Base-by-base conservation (phyloP, 2,113 vertebrate genomes). In the Albula goreensis region DNA sequence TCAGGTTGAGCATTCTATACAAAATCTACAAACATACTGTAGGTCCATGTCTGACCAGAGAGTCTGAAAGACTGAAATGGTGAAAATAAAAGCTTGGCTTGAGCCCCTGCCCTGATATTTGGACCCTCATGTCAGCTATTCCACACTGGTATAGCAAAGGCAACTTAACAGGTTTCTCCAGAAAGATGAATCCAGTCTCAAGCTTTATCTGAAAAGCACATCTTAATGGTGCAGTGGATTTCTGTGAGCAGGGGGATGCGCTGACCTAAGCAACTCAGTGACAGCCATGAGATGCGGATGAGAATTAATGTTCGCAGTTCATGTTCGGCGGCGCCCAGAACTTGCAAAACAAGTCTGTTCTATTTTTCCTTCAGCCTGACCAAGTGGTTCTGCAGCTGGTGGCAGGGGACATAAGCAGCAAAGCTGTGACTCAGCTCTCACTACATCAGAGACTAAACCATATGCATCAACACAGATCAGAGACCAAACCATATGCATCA, bases 241-340 rank as follows among this genome's bases (percentile, higher is more conserved):
- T 85, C 50, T 78, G 70, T 80, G 48, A 19, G 17, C 19, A 51
- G 22, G 53, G 83, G 56, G 85, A 41, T 50, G 66, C 78, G 41
- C 87, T 89, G 84, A 87, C 56, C 48, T 70, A 49, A 77, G 81
- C 66, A 57, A 81, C 12, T 22, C 70, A 70, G 63, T 56, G 60
- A 78, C 31, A 78, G 80, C 66, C 88, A 79, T 57, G 78, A 85
- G 80, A 77, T 9, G 52, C 48, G 85, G 1, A 81, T 78, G 89
- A 70, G 25, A 85, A 90, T 87, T 88, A 88, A 91, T 90, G 89
- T 87, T 91, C 50, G 48, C 50, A 25, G 4, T 50, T 50, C 48
- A 48, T 95, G 10, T 31, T 22, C 93, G 94, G 93, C 94, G 93
- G 70, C 77, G 84, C 15, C 0, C 2, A 85, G 77, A 92, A 92